Conservation (phyloP, 2,888 invertebrate species). For the Callinectes sapidus region DNA sequence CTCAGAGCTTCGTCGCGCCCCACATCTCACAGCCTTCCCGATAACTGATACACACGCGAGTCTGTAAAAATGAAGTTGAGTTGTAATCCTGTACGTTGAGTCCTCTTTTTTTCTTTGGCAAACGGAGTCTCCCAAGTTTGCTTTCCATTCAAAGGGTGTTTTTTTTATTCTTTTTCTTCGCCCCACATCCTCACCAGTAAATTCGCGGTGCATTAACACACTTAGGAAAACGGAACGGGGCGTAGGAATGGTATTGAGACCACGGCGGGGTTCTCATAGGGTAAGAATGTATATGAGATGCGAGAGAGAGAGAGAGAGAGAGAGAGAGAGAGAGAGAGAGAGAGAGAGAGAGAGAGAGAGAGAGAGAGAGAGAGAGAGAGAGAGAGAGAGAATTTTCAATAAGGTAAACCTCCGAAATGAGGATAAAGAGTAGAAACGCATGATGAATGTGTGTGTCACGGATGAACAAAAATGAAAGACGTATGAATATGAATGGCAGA, state of each 20-base stretch:
- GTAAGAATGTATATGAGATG: neutral
- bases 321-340: constrained; percentile 16
- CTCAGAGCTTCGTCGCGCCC: neutral
- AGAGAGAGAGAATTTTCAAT: neutral
- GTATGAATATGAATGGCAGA: neutral
- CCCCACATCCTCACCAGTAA: neutral
- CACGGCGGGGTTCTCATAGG: neutral
- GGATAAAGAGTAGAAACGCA: neutral
- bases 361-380: neutral
- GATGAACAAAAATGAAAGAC: neutral
- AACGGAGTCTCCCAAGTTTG: neutral
- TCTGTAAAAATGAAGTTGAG: neutral
- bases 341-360: constrained; percentile 1
- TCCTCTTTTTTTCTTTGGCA: neutral
- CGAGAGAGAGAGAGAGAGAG: neutral
- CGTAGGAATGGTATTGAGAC: neutral
- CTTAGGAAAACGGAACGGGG: neutral
- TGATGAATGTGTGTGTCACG: neutral
- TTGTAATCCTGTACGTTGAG: neutral
- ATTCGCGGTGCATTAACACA: neutral
- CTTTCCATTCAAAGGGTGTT: neutral
- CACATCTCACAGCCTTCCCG: neutral
- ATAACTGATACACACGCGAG: neutral
- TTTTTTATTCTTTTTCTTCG: too few relatives aligned
- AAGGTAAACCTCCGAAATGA: neutral